These are phyloP conservation scores for Diplodus sargus DNA, from an alignment of 2,797 vertebrate species.

Conservation along the genomic window DNA sequence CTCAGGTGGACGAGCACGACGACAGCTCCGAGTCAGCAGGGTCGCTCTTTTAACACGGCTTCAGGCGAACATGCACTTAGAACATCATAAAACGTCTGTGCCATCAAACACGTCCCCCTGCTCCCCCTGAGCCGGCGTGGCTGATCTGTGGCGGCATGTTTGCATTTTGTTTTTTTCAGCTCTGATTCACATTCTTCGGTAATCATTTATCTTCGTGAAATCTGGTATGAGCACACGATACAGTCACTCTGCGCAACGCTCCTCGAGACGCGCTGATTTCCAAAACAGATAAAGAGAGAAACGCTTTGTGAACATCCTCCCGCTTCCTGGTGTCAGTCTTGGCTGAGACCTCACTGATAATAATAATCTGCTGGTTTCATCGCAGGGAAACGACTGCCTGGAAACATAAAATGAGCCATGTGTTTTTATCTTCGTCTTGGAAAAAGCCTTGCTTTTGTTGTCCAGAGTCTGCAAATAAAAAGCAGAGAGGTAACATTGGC, in stretches of 20 bases:
- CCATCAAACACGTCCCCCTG: slow-evolving; percentile 12
- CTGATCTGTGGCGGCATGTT: slow-evolving; percentile 39
- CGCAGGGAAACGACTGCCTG: slow-evolving; percentile 40
- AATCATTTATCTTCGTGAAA: slow-evolving; percentile 40
- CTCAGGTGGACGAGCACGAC: slow-evolving; percentile 52
- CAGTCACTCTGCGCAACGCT: slow-evolving; percentile 26
- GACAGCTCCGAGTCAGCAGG: slow-evolving; percentile 48
- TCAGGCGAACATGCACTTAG: slow-evolving; percentile 39
- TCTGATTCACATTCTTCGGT: slow-evolving; percentile 25
- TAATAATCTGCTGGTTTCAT: slow-evolving; percentile 62
- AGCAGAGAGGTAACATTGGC: neutral
- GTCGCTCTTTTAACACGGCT: slow-evolving; percentile 40
- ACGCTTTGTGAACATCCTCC: slow-evolving; percentile 49
- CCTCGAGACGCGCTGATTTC: slow-evolving; percentile 43
- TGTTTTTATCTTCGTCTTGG: slow-evolving; percentile 42
- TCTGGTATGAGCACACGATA: slow-evolving; percentile 39
- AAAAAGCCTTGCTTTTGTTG: slow-evolving; percentile 5
- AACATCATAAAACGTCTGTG: slow-evolving; percentile 33
- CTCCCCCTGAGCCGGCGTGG: neutral
- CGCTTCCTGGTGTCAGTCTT: slow-evolving; percentile 46
- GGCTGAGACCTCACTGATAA: slow-evolving; percentile 26
- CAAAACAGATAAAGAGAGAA: slow-evolving; percentile 57
- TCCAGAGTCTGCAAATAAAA: slow-evolving; percentile 9
- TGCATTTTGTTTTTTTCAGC: slow-evolving; percentile 17
- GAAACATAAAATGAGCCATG: slow-evolving; percentile 25